Evolutionary conservation across 2,888 invertebrate genomes (phyloP).

Genomic region (Calameuta idolon): DNA sequence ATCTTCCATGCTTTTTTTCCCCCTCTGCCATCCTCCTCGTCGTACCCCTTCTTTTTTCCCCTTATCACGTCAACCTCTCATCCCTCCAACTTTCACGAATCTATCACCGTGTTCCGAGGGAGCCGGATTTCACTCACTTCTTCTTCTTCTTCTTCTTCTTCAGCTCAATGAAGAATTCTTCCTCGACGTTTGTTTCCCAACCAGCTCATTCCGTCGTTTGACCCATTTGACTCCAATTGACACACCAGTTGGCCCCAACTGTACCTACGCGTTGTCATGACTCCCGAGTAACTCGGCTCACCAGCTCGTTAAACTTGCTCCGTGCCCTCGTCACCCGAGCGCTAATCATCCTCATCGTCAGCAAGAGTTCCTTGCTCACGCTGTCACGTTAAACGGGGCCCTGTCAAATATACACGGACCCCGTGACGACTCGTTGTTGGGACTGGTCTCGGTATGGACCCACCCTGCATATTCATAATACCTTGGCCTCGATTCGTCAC

Average conservation of each 20-base stretch:
- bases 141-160: conserved; percentile 10
- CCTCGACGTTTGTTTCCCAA: conserved; percentile 62
- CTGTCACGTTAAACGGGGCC: too few relatives aligned
- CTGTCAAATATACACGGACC: too few relatives aligned
- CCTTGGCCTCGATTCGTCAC: too few relatives aligned
- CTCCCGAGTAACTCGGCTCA: conserved; percentile 63
- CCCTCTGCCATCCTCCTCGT: neutral
- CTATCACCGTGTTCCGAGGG: neutral
- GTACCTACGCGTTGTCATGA: conserved; percentile 61
- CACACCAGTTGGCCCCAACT: conserved; percentile 60
- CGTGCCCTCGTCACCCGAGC: conserved; percentile 54
- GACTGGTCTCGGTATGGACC: too few relatives aligned
- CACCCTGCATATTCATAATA: too few relatives aligned
- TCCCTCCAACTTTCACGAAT: neutral
- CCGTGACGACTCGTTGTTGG: too few relatives aligned
- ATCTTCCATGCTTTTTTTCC: neutral
- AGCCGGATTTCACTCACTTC: conserved; percentile 20
- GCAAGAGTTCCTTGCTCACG: too few relatives aligned
- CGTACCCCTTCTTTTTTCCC: neutral
- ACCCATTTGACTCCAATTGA: conserved; percentile 64
- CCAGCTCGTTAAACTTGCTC: conserved; percentile 63
- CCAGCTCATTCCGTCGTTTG: conserved; percentile 63
- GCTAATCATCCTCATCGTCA: conserved; percentile 37
- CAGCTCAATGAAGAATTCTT: conserved; percentile 4
- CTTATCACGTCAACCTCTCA: neutral